Evolutionary conservation across 1,140 invertebrate species (phyloP), one percentile per base, ranked within the genome.

Genomic region (Eumaeus atala): DNA sequence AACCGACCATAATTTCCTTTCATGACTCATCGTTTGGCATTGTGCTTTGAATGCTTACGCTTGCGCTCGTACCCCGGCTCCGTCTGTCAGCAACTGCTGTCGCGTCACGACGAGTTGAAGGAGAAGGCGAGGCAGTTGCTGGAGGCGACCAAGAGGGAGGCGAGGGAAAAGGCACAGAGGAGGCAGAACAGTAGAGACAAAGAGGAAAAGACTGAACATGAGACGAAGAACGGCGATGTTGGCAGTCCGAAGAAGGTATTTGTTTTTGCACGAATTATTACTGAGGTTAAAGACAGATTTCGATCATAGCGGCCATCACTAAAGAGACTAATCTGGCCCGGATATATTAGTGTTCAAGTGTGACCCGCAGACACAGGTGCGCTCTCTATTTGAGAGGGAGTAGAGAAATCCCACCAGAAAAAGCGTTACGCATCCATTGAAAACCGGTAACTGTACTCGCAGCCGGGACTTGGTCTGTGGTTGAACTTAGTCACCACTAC

Each of bases 71-170:
- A 66, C 70, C 68, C 70, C 58, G 58, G 62, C 60, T 58, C 59
- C 58, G 61, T 70, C 70, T 68, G 59, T 48, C 84, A 94, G 92
- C 90, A 92, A 82, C 87, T 94, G 70, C 80, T 94, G 70, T 92
- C 92, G 66, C 91, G 94, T 37, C 94, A 95, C 79, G 93, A 95
- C 65, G 93, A 95, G 88, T 89, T 98, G 66, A 94, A 95, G 82
- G 96, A 97, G 90, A 89, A 95, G 88, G 96, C 96, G 52, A 92
- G 95, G 77, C 91, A 95, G 78, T 90, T 98, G 82, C 90, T 98
- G 65, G 95, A 98, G 81, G 94, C 96, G 70, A 93, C 95, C 10
- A 92, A 93, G 84, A 90, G 91, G 70, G 94, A 96, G 71, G 92
- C 91, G 72, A 84, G 83, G 48, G 87, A 89, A 47, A 87, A 83